These are phyloP conservation scores for Sphenopsis melanotis DNA, from an alignment of 2,797 vertebrate genomes.

Conservation along the genomic window DNA sequence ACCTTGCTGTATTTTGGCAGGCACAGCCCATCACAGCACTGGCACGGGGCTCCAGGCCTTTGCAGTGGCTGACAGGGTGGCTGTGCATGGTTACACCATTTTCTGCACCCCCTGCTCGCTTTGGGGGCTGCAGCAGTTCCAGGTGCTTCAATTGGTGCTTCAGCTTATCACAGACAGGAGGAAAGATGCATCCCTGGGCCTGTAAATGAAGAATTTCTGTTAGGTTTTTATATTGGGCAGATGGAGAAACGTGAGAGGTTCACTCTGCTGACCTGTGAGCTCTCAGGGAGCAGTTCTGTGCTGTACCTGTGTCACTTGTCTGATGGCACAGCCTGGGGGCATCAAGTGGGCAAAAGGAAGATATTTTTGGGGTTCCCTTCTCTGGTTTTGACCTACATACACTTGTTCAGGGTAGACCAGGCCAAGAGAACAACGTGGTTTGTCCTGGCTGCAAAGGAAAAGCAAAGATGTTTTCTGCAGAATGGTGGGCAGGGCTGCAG, in stretches of 20 bases:
- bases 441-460: neutral
- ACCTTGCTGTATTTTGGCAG: neutral
- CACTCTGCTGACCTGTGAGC: neutral
- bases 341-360: neutral
- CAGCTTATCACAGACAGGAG: neutral
- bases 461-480: fast-evolving
- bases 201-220: neutral
- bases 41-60: neutral
- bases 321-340: neutral
- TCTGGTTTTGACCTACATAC: neutral
- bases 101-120: neutral
- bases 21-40: neutral
- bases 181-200: neutral
- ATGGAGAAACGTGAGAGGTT: neutral
- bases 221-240: neutral
- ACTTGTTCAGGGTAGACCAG: neutral
- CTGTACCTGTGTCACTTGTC: fast-evolving
- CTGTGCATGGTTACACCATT: neutral
- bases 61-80: neutral
- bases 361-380: fast-evolving
- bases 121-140: neutral
- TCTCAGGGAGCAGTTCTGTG: fast-evolving
- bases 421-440: fast-evolving
- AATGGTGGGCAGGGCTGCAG: neutral
- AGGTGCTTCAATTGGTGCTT: neutral